These are phyloP conservation scores for Antheraea mylitta DNA, from an alignment of 1,140 invertebrate genomes.

Conservation along the genomic window DNA sequence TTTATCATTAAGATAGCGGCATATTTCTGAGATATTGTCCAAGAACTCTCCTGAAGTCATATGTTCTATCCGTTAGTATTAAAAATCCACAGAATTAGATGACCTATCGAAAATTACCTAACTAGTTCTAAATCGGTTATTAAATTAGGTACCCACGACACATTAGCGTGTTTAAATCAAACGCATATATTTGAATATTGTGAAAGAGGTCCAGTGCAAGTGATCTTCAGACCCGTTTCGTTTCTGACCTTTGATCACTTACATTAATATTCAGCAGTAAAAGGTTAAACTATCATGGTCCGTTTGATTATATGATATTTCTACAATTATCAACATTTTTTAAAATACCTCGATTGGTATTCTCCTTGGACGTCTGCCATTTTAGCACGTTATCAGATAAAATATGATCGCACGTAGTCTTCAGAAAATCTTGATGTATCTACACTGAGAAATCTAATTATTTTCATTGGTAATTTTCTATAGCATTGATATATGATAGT, in stretches of 20 bases:
- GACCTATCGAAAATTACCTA: background rate
- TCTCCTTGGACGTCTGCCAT: background rate
- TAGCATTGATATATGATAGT: too few species aligned
- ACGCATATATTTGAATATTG: conserved; percentile 1
- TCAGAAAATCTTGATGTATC: background rate
- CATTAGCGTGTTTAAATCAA: background rate
- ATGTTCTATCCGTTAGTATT: too few species aligned
- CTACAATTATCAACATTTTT: background rate
- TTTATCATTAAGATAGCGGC: too few species aligned
- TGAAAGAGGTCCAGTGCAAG: conserved; percentile 1
- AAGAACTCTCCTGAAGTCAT: too few species aligned
- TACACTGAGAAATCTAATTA: too few species aligned
- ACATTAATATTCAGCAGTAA: conserved; percentile 3
- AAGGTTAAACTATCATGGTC: conserved; percentile 2
- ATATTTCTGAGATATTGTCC: too few species aligned
- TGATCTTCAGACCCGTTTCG: background rate
- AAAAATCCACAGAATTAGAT: too few species aligned
- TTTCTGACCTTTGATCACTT: background rate
- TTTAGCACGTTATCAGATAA: background rate
- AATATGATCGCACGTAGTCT: background rate
- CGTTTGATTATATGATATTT: background rate
- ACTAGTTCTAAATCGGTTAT: background rate
- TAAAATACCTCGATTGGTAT: background rate
- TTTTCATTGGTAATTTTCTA: too few species aligned
- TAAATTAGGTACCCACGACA: background rate